A percentile compares a stretch with the other conserved stretches of the same genome.
Evolutionary conservation across 2,888 invertebrate species (phyloP).

Genomic region (Pollenia angustigena): DNA sequence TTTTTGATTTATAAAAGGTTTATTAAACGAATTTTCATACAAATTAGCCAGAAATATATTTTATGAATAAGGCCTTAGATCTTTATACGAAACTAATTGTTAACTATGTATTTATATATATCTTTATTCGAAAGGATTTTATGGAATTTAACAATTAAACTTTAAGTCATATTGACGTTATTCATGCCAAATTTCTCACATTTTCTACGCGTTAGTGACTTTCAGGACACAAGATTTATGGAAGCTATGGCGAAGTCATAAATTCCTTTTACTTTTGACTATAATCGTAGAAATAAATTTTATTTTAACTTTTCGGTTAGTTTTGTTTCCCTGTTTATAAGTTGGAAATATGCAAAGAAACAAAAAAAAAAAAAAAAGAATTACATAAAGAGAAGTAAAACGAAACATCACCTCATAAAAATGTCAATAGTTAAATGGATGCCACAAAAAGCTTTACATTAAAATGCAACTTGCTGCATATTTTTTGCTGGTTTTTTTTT

Average conservation of each 20-base stretch:
- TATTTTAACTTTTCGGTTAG: slow-evolving; percentile 50
- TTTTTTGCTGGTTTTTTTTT: not conserved
- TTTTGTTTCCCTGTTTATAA: slow-evolving; percentile 15
- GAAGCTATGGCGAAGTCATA: slow-evolving; percentile 6
- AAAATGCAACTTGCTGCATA: slow-evolving; percentile 67
- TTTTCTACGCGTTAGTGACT: too few relatives aligned
- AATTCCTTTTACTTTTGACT: slow-evolving; percentile 39
- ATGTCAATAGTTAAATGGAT: slow-evolving; percentile 72
- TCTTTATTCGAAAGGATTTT: too few relatives aligned
- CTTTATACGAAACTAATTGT: too few relatives aligned
- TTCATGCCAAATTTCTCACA: too few relatives aligned
- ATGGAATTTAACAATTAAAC: not conserved
- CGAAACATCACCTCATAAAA: slow-evolving; percentile 73
- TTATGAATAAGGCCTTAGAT: too few relatives aligned
- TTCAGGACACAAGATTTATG: too few relatives aligned
- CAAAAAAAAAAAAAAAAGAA: slow-evolving; percentile 7
- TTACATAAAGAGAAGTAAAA: slow-evolving; percentile 34
- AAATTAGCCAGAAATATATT: too few relatives aligned
- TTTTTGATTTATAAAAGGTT: too few relatives aligned
- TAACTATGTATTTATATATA: too few relatives aligned
- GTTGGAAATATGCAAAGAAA: slow-evolving; percentile 8
- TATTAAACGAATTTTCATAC: too few relatives aligned
- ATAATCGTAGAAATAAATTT: slow-evolving; percentile 13
- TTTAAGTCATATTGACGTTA: not conserved
- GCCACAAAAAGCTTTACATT: slow-evolving; percentile 53